phyloP scores from a whole-genome alignment of 2,797 vertebrate species.

The Pipistrellus pipistrellus region DNA sequence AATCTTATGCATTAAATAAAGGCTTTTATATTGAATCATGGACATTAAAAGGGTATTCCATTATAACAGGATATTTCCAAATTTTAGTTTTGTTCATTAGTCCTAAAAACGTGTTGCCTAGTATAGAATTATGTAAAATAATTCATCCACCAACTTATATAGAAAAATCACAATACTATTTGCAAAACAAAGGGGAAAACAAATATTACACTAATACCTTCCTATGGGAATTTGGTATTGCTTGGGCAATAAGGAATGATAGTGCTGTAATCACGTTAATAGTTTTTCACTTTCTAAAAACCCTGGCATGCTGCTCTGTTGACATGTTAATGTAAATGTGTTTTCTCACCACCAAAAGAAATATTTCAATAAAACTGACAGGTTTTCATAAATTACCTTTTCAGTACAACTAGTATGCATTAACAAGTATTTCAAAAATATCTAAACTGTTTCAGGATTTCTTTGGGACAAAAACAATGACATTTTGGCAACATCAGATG shows the following conservation, averaged over 20 bases:
- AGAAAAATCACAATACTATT: conserved; percentile 56
- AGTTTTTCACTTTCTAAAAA: conserved; percentile 42
- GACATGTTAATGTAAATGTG: conserved; percentile 56
- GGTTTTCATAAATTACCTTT: conserved; percentile 74
- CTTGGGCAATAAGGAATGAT: neutral
- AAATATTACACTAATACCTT: neutral
- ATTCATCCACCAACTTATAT: conserved; percentile 44
- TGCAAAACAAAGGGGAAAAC: neutral
- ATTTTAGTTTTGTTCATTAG: conserved; percentile 47
- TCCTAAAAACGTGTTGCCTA: neutral
- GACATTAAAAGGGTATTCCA: neutral
- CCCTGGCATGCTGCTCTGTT: conserved; percentile 37
- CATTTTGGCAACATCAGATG: conserved; percentile 52
- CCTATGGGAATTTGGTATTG: conserved; percentile 8
- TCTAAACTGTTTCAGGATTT: conserved; percentile 74
- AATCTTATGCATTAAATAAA: neutral
- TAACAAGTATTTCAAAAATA: conserved; percentile 65
- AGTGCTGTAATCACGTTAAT: neutral
- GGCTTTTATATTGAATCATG: neutral
- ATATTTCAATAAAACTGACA: conserved; percentile 68
- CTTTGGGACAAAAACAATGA: conserved; percentile 45
- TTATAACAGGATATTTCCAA: conserved; percentile 3
- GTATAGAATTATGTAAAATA: conserved; percentile 3
- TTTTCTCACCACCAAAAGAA: conserved; percentile 67
- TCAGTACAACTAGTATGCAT: conserved; percentile 27